Conservation (phyloP, 2,888 invertebrate species). For the Volucella zonaria region DNA sequence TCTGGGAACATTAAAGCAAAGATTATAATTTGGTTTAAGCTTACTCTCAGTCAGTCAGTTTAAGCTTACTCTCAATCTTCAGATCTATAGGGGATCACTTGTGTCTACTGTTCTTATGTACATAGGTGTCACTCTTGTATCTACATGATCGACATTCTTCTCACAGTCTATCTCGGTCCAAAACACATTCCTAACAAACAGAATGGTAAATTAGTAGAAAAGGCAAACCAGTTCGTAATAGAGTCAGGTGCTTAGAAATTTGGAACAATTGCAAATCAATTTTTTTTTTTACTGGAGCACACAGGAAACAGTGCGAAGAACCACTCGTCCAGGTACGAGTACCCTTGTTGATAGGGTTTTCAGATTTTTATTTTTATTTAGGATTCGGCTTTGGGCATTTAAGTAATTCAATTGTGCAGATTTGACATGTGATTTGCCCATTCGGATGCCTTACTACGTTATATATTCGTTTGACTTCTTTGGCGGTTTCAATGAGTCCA, state of each 20-base stretch:
- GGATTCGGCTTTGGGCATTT: slow-evolving; percentile 1
- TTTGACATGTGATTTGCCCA: not conserved
- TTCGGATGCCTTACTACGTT: not conserved
- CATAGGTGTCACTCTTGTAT: no score
- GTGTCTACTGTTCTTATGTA: no score
- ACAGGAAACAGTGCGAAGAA: not conserved
- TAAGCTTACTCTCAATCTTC: no score
- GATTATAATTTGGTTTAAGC: no score
- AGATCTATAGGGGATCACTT: no score
- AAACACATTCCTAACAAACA: not conserved
- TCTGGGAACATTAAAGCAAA: no score
- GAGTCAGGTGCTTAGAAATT: slow-evolving; percentile 11
- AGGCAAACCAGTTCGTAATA: not conserved
- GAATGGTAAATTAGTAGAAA: not conserved
- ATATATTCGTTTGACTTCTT: no score
- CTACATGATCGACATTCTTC: no score
- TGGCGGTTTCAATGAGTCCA: slow-evolving; percentile 2
- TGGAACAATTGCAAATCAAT: not conserved
- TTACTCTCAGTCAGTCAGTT: no score
- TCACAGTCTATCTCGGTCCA: no score
- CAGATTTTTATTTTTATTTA: not conserved
- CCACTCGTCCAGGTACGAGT: slow-evolving; percentile 27
- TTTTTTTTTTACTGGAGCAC: not conserved
- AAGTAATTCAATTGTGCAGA: not conserved
- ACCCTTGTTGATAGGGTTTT: slow-evolving; percentile 4